Percentiles rank a stretch among this genome's conserved stretches.
These are phyloP conservation scores for Hybognathus amarus DNA, from an alignment of 2,797 vertebrate species.

Conservation along the genomic window DNA sequence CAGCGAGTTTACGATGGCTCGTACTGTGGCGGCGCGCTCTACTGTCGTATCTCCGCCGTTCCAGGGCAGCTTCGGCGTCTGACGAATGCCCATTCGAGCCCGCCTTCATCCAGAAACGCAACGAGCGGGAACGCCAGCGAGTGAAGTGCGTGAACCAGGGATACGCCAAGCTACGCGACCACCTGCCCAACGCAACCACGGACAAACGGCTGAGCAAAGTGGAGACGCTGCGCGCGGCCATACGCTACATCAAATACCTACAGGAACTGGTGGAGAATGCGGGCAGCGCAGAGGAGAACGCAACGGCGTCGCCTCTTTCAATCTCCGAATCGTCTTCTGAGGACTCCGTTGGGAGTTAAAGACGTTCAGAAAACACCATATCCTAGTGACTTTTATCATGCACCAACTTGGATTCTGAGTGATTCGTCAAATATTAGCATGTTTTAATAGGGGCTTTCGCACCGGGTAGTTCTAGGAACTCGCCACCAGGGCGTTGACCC, in stretches of 20 bases:
- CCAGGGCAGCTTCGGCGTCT: constrained; percentile 75
- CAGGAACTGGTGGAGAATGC: constrained; percentile 76
- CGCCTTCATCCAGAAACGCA: constrained; percentile 85
- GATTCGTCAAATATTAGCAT: neutral
- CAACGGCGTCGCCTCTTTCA: constrained; percentile 36
- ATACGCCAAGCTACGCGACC: constrained; percentile 82
- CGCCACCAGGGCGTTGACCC: too few species aligned
- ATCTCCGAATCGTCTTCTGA: constrained; percentile 52
- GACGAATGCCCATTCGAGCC: constrained; percentile 83
- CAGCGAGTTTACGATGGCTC: constrained; percentile 70
- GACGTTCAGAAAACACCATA: neutral
- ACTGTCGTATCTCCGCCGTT: constrained; percentile 78
- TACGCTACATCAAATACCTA: constrained; percentile 85
- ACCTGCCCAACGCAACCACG: constrained; percentile 75
- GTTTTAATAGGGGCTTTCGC: neutral
- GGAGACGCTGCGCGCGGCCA: constrained; percentile 85
- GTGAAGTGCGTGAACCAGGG: constrained; percentile 86
- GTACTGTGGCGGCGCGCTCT: constrained; percentile 61
- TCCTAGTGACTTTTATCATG: too few species aligned
- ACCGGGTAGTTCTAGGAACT: too few species aligned
- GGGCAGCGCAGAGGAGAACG: neutral
- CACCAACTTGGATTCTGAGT: neutral
- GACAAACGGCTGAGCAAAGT: constrained; percentile 86
- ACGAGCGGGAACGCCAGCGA: constrained; percentile 85
- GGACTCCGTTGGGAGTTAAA: constrained; percentile 60